Percentiles rank a stretch among this genome's conserved stretches.
phyloP scores from a whole-genome alignment of 2,797 vertebrate genomes.

The Lacerta bilineata region DNA sequence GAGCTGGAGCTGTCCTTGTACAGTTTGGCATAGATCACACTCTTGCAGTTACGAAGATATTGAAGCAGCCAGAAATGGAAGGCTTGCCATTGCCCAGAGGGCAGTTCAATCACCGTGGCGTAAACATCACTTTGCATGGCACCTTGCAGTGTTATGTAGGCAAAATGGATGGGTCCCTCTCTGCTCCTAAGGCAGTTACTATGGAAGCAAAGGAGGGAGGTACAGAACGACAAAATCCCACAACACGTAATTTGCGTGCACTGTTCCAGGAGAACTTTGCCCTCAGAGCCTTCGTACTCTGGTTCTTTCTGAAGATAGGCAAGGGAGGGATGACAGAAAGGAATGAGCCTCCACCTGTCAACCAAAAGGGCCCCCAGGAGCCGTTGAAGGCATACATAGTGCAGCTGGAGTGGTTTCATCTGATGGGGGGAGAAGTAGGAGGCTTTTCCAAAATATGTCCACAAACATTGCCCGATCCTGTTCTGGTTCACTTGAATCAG shows the following conservation, averaged over 20 bases:
- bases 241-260: background rate
- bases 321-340: background rate
- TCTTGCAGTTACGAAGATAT: rapidly evolving
- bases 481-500: background rate
- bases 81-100: background rate
- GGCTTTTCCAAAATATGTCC: background rate
- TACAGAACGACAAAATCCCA: background rate
- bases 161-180: background rate
- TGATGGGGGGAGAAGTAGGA: background rate
- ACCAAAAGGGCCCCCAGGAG: background rate
- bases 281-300: background rate
- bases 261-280: background rate
- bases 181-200: background rate
- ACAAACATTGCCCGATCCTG: background rate
- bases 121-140: background rate
- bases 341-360: background rate
- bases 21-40: no score
- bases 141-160: background rate
- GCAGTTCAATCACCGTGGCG: background rate
- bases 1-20: background rate
- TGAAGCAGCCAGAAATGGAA: background rate
- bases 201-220: background rate
- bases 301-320: background rate
- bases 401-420: background rate
- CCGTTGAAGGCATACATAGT: background rate